phyloP scores from a whole-genome alignment of 37 sponge, comb jelly and placozoan genomes.

The Halisarca cf. caerulea region DNA sequence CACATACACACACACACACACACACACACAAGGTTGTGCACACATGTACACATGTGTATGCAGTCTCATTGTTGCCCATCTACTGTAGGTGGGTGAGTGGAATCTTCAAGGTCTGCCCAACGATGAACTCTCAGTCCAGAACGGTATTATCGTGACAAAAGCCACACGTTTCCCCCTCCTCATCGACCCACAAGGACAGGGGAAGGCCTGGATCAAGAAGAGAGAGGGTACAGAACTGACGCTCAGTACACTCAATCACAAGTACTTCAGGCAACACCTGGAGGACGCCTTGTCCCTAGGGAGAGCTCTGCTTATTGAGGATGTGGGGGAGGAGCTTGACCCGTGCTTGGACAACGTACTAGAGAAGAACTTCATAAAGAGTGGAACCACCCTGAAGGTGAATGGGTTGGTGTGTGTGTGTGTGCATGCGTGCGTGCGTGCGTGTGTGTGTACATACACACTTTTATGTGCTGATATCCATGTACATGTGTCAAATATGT shows the following conservation, averaged over 20 bases:
- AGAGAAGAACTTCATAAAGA: slow-evolving; percentile 99
- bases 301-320: slow-evolving; percentile 93
- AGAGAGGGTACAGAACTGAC: slow-evolving; percentile 67
- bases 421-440: too few relatives aligned
- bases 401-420: not conserved
- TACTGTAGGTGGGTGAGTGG: slow-evolving; percentile 87
- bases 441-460: not conserved
- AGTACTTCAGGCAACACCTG: slow-evolving; percentile 94
- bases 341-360: slow-evolving; percentile 98
- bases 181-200: slow-evolving; percentile 99
- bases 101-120: slow-evolving; percentile 98
- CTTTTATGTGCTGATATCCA: too few relatives aligned
- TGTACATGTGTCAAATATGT: too few relatives aligned
- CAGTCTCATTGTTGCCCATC: not conserved
- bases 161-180: slow-evolving; percentile 99
- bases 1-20: too few relatives aligned
- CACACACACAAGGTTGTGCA: not conserved
- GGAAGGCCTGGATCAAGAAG: slow-evolving; percentile 97
- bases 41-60: not conserved
- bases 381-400: slow-evolving; percentile 90
- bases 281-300: slow-evolving; percentile 98
- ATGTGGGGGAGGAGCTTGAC: slow-evolving; percentile 97
- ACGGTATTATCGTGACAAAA: slow-evolving; percentile 98
- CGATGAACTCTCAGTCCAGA: slow-evolving; percentile 98
- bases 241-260: slow-evolving; percentile 93